Percentiles rank a stretch among this genome's conserved stretches.
phyloP scores from a whole-genome alignment of 2,888 invertebrate genomes.

The Lasius fuliginosus region DNA sequence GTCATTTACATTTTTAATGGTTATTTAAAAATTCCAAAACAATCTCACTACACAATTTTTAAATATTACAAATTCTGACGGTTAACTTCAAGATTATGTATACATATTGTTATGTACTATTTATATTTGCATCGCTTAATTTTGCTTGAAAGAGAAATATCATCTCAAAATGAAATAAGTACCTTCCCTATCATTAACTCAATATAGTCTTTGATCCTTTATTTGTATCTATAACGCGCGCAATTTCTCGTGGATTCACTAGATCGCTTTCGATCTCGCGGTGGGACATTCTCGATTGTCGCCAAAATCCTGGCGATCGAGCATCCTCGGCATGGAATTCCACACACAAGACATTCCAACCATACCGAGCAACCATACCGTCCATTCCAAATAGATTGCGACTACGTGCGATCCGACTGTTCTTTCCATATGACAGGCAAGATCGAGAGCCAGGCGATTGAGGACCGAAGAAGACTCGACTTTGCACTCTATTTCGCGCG shows the following conservation, averaged over 20 bases:
- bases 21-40: neutral
- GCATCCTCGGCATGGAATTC: conserved; percentile 54
- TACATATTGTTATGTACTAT: neutral
- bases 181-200: neutral
- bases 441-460: conserved; percentile 14
- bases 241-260: conserved; percentile 14
- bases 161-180: neutral
- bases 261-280: conserved; percentile 48
- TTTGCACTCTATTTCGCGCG: conserved; percentile 54
- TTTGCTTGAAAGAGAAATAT: neutral
- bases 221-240: neutral
- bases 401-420: conserved; percentile 11
- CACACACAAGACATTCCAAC: conserved; percentile 54
- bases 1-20: neutral
- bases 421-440: conserved; percentile 33
- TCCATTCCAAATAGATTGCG: conserved; percentile 34
- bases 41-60: neutral
- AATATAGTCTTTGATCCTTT: neutral
- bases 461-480: conserved; percentile 18
- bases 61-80: neutral
- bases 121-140: neutral
- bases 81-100: neutral
- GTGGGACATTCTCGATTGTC: conserved; percentile 46
- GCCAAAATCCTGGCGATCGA: conserved; percentile 50
- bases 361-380: conserved; percentile 44